Percentiles rank a stretch among this genome's conserved stretches.
phyloP scores from a whole-genome alignment of 1,140 invertebrate species.

The Chelonus insularis region DNA sequence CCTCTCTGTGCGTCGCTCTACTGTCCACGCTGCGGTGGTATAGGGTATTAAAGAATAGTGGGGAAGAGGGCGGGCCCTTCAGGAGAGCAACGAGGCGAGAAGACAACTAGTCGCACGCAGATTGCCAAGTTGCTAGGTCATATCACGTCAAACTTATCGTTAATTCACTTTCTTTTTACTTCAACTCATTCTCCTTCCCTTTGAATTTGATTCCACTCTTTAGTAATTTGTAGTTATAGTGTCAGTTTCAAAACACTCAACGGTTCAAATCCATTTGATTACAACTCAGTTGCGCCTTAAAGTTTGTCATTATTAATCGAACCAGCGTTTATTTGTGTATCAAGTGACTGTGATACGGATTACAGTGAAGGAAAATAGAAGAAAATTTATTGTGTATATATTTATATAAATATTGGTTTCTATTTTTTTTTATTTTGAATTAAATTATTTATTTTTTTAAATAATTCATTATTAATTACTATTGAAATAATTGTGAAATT shows the following conservation, averaged over 20 bases:
- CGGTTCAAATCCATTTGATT: no score
- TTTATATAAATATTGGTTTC: neutral
- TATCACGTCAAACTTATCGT: constrained; percentile 5
- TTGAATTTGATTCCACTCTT: no score
- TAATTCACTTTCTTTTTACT: constrained; percentile 1
- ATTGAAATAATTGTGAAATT: neutral
- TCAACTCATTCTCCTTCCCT: no score
- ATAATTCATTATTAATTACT: neutral
- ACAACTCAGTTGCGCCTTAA: no score
- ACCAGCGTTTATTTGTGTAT: constrained; percentile 8
- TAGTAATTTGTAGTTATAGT: no score
- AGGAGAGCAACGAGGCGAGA: constrained; percentile 36
- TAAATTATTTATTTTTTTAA: constrained; percentile 2
- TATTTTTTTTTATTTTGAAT: neutral
- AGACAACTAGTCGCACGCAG: constrained; percentile 49
- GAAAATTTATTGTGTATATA: neutral
- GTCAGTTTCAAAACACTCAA: no score
- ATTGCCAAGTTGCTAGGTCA: constrained; percentile 46
- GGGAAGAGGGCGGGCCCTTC: constrained; percentile 35
- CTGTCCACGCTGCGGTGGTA: constrained; percentile 10
- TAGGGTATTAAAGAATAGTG: constrained; percentile 7
- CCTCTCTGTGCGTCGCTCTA: constrained; percentile 13
- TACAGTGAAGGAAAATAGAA: constrained; percentile 32
- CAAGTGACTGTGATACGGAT: constrained; percentile 26
- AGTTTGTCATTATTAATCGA: neutral